Evolutionary conservation across 2,797 vertebrate species (phyloP), one percentile per base, ranked within the genome.

Genomic region (Sebastolobus altivelis): DNA sequence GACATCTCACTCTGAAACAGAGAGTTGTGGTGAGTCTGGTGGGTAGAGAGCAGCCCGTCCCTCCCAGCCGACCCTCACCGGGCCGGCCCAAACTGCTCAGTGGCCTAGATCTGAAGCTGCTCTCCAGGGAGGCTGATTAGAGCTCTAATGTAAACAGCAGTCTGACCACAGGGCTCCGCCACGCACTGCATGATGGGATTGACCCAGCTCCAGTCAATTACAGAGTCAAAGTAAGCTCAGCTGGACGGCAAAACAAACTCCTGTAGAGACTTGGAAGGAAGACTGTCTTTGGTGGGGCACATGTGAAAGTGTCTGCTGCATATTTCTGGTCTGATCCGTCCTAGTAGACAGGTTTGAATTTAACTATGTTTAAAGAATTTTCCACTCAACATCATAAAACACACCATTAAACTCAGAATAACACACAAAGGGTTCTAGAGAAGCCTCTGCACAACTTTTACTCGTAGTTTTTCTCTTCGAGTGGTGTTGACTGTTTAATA

Each of bases 101-200:
- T 95, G 93, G 91, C 93, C 92, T 93, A 91, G 88, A 94, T 95
- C 89, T 93, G 88, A 88, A 89, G 87, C 88, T 8, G 77, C 87
- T 93, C 95, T 92, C 93, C 74, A 65, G 95, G 94, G 95, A 95
- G 83, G 91, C 89, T 94, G 94, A 95, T 96, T 95, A 95, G 93
- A 95, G 91, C 88, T 92, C 84, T 94, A 95, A 95, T 95, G 93
- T 95, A 95, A 96, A 96, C 95, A 96, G 83, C 84, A 87, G 90
- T 90, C 90, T 93, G 91, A 94, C 94, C 93, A 87, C 91, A 93
- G 82, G 91, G 89, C 92, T 95, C 89, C 80, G 62, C 85, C 84
- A 84, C 77, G 92, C 90, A 91, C 72, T 93, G 94, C 94, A 95
- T 94, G 87, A 90, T 94, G 95, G 95, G 93, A 95, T 63, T 92